Evolutionary conservation across 2,888 invertebrate species (phyloP), one percentile per base, ranked within the genome.

Genomic region (Spialia ferax): DNA sequence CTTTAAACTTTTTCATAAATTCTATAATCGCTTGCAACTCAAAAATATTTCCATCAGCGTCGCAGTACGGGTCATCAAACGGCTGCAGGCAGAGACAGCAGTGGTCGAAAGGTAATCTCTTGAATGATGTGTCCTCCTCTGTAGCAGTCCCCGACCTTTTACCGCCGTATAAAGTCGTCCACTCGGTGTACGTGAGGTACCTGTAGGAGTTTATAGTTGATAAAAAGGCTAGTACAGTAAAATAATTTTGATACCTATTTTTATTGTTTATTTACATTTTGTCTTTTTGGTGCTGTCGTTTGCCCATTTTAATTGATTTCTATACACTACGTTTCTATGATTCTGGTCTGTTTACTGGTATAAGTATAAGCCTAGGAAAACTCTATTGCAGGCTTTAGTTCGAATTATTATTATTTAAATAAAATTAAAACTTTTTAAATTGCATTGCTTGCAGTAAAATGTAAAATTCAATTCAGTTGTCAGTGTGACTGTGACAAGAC

Each of bases 281-380:
- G 94, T 98, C 98, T 82, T 98, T 98, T 84, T 98, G 98, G 93
- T 98, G 98, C 82, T 98, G 98, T 76, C 97, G 94, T 94, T 98
- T 98, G 75, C 98, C 98, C 98, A 98, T 98, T 84, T 95, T 97
- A 74, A 38, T 23, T 71, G 22, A 38, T 65, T 55, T 20, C 20
- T n/a, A 7, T 8, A 15, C 7, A 8, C 23, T 23, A 23, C 11
- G 8, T 13, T 59, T 8, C 7, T 10, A 13, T 1, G n/a, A 13
- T 23, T n/a, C n/a, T n/a, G n/a, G n/a, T n/a, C n/a, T n/a, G n/a
- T n/a, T n/a, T n/a, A 2, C 52, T 13, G 35, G 1, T 13, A 35
- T 11, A 13, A 35, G 3, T 35, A 13, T 35, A 13, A 13, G 10
- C 11, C 13, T n/a, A 35, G 3, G 13, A 3, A 35, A 13, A 35